Conservation (phyloP, 2,888 invertebrate species). For the Gonocerus acuteangulatus region DNA sequence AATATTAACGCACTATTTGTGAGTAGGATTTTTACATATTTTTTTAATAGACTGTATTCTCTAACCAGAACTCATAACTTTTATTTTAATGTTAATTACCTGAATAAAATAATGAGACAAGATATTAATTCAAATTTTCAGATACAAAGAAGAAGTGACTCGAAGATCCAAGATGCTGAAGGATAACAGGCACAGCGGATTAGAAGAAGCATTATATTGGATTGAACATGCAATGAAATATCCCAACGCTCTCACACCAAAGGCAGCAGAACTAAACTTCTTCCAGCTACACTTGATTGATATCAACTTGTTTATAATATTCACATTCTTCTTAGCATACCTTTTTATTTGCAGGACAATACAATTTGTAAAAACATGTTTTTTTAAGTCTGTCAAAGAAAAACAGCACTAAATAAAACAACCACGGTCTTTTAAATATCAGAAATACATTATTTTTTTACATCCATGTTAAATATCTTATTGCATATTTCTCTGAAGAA, state of each 20-base stretch:
- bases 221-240: slow-evolving; percentile 34
- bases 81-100: too few relatives aligned
- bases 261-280: slow-evolving; percentile 19
- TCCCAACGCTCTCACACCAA: slow-evolving; percentile 30
- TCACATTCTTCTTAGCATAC: not conserved
- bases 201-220: slow-evolving; percentile 34
- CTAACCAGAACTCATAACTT: too few relatives aligned
- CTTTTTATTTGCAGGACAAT: too few relatives aligned
- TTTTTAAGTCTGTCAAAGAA: not conserved
- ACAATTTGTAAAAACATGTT: not conserved
- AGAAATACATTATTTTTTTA: too few relatives aligned
- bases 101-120: too few relatives aligned
- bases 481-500: too few relatives aligned
- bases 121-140: too few relatives aligned
- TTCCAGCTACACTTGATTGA: slow-evolving; percentile 24
- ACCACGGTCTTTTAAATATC: not conserved
- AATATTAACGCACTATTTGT: too few relatives aligned
- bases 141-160: slow-evolving; percentile 25
- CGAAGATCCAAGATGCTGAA: slow-evolving; percentile 26
- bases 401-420: not conserved
- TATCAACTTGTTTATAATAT: slow-evolving; percentile 1
- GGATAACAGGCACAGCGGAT: slow-evolving; percentile 20
- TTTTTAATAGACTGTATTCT: too few relatives aligned
- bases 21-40: too few relatives aligned
- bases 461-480: too few relatives aligned